Evolutionary conservation across 2,888 invertebrate genomes (phyloP).

Genomic region (Sinhomidia bicolor): DNA sequence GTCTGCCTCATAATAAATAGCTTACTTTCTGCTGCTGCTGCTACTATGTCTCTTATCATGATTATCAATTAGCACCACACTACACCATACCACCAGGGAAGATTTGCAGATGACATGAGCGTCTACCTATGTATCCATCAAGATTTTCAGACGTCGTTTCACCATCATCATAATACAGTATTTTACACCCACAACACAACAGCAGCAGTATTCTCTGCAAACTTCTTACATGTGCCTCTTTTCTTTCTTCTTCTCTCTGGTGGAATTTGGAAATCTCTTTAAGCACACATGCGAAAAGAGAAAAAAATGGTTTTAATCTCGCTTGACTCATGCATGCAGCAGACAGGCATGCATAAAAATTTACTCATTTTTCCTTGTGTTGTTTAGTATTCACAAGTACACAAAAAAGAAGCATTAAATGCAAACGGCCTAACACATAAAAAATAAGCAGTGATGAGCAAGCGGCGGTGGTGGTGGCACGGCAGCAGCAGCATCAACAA

Average conservation of each 20-base stretch:
- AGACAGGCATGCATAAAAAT: conserved; percentile 27
- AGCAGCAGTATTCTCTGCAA: neutral
- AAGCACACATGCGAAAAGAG: neutral
- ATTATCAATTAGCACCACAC: conserved; percentile 25
- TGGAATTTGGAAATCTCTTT: too few relatives aligned
- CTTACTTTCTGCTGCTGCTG: neutral
- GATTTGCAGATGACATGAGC: neutral
- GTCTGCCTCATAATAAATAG: too few relatives aligned
- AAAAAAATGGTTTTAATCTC: neutral
- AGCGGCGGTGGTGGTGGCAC: too few relatives aligned
- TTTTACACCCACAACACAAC: neutral
- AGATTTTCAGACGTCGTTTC: too few relatives aligned
- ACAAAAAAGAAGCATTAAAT: neutral
- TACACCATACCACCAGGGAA: too few relatives aligned
- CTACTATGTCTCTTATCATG: neutral
- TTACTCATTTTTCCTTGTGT: too few relatives aligned
- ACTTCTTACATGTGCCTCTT: too few relatives aligned
- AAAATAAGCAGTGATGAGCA: too few relatives aligned
- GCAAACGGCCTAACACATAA: too few relatives aligned
- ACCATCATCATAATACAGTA: too few relatives aligned
- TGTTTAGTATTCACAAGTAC: too few relatives aligned
- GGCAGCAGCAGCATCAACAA: conserved; percentile 17
- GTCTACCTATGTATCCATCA: neutral
- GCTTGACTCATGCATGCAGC: neutral
- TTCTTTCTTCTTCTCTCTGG: too few relatives aligned